Percentiles rank a stretch among this genome's conserved stretches.
Conservation (phyloP, 1,140 invertebrate genomes). For the Lysiphlebus fabarum region DNA sequence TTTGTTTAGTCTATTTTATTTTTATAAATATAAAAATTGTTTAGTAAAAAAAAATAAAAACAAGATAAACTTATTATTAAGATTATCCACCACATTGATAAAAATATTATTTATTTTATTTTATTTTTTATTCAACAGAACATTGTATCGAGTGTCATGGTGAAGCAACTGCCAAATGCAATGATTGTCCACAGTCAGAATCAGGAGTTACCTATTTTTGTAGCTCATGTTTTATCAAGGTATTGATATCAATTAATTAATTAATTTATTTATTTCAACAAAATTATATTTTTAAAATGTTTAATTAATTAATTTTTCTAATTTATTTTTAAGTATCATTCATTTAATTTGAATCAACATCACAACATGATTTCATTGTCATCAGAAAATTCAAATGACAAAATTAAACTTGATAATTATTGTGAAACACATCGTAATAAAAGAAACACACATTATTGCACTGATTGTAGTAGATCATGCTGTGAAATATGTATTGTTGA, state of each 20-base stretch:
- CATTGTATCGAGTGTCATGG: constrained; percentile 40
- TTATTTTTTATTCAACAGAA: constrained; percentile 19
- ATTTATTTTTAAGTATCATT: constrained; percentile 32
- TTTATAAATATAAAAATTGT: too few relatives aligned
- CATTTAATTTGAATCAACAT: background rate
- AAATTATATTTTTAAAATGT: too few relatives aligned
- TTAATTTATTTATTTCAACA: background rate
- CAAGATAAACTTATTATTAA: too few relatives aligned
- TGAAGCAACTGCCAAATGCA: constrained; percentile 30
- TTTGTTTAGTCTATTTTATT: too few relatives aligned
- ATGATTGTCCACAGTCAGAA: constrained; percentile 29
- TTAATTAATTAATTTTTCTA: too few relatives aligned
- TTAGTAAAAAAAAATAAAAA: too few relatives aligned
- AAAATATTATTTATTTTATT: too few relatives aligned
- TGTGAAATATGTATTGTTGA: constrained; percentile 48
- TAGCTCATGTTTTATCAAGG: constrained; percentile 38
- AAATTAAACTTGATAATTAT: constrained; percentile 19
- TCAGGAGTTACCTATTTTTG: constrained; percentile 31
- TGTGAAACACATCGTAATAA: constrained; percentile 28
- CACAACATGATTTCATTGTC: constrained; percentile 1
- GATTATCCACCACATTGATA: too few relatives aligned
- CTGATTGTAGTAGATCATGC: constrained; percentile 35
- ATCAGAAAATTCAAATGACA: constrained; percentile 21
- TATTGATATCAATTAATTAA: constrained; percentile 25
- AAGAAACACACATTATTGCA: constrained; percentile 42